Conservation (phyloP, 2,888 invertebrate genomes). For the Agrenia bidenticulata region DNA sequence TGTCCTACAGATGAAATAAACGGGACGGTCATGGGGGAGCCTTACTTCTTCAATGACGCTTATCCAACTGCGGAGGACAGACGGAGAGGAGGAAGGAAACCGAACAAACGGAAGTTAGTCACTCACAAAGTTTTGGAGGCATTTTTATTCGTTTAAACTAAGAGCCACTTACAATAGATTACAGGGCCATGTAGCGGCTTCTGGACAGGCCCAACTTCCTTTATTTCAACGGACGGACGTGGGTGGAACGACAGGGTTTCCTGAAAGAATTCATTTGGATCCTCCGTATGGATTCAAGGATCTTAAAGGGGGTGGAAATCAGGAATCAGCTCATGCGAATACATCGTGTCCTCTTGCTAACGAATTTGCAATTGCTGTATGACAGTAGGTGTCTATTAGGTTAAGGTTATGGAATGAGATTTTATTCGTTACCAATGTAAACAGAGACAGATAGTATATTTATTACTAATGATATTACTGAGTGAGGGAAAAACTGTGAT, state of each 20-base stretch:
- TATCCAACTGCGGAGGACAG: conserved; percentile 28
- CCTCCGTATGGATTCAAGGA: conserved; percentile 27
- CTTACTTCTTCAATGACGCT: conserved; percentile 34
- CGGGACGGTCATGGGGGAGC: conserved; percentile 33
- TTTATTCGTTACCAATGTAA: too few relatives aligned
- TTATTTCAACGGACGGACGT: conserved; percentile 10
- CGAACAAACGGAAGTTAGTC: conserved; percentile 28
- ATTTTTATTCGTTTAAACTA: not conserved
- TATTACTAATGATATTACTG: too few relatives aligned
- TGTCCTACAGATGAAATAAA: conserved; percentile 23
- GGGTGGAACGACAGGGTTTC: not conserved
- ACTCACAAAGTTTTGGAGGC: not conserved
- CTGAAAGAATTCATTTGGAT: conserved; percentile 22
- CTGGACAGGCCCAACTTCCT: conserved; percentile 19
- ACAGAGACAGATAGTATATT: too few relatives aligned
- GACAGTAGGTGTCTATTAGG: conserved; percentile 11
- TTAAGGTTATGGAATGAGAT: too few relatives aligned
- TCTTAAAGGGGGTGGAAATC: not conserved
- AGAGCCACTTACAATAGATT: not conserved
- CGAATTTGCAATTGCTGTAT: conserved; percentile 42
- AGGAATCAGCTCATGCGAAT: conserved; percentile 10
- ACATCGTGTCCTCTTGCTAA: conserved; percentile 18
- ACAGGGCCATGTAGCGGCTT: conserved; percentile 4
- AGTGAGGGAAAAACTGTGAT: too few relatives aligned
- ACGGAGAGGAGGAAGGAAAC: conserved; percentile 22